Evolutionary conservation across 2,797 vertebrate genomes (phyloP), one percentile per base, ranked within the genome.

Genomic region (Poecilia wingei): DNA sequence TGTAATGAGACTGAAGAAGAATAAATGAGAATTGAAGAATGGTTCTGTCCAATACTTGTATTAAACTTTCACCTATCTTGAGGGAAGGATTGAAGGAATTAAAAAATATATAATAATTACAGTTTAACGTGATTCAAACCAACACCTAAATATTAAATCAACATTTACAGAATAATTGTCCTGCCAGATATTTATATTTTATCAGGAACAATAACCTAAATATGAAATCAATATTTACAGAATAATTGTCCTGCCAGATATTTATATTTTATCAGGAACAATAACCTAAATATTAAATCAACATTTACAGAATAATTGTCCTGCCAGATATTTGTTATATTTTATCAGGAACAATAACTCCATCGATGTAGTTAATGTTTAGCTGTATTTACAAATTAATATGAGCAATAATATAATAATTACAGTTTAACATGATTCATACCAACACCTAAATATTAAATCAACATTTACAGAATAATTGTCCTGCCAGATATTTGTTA

Each of bases 1-100:
- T 31, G 64, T 82, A 12, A 61, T 72, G 68, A 86, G 78, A 80
- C 78, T 53, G 74, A 64, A 76, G 61, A 64, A 75, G 25, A 66
- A 53, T 59, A 28, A 75, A 76, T 66, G 78, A 76, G 59, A 76
- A 78, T 25, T 45, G 73, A 77, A 74, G 64, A 72, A 14, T 3
- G 22, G 22, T 43, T 25, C 10, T 25, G 10, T 69, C 66, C 22
- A 7, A 5, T 25, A 14, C 9, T 36, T 4, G 36, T 66, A n/a
- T 36, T 66, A 25, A 39, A 49, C 20, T 22, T 1, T 0, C 13
- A 45, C 3, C 36, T 55, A 3, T n/a, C 7, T 36, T 55, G 4
- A 41, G 28, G 53, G n/a, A 20, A 66, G 10, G 4, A 20, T 16
- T 72, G 2, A 1, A 31, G 5, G 12, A 2, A 10, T 31, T 33